Conservation (phyloP, 2,888 invertebrate genomes). For the Exephanes ischioxanthus region DNA sequence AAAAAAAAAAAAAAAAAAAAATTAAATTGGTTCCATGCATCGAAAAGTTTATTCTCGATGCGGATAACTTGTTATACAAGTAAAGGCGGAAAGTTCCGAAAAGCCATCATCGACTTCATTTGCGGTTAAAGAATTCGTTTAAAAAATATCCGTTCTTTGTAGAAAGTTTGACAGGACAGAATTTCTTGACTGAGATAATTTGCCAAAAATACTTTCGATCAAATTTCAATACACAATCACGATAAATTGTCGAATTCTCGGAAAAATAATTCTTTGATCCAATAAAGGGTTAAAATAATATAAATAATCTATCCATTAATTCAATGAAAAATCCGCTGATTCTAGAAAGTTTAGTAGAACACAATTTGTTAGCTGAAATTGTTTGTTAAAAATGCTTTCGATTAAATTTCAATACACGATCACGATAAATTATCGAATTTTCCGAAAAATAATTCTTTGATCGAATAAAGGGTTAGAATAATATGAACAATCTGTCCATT, state of each 20-base stretch:
- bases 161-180: neutral
- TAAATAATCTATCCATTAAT: neutral
- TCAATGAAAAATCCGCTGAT: neutral
- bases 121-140: neutral
- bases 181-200: neutral
- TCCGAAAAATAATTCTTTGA: neutral
- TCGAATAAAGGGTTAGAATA: neutral
- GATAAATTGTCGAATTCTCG: neutral
- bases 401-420: neutral
- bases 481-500: neutral
- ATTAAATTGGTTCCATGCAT: conserved; percentile 54
- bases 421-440: neutral
- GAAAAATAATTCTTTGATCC: neutral
- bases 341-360: neutral
- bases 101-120: neutral
- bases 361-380: neutral
- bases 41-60: conserved; percentile 60
- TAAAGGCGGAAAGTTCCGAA: conserved; percentile 25
- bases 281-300: neutral
- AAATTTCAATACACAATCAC: neutral
- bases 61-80: conserved; percentile 37
- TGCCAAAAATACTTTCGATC: neutral
- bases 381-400: too few species aligned
- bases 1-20: too few species aligned
- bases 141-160: too few species aligned